Base-by-base conservation (phyloP, 2,888 invertebrate species). In the Aspidiotus rigidus region DNA sequence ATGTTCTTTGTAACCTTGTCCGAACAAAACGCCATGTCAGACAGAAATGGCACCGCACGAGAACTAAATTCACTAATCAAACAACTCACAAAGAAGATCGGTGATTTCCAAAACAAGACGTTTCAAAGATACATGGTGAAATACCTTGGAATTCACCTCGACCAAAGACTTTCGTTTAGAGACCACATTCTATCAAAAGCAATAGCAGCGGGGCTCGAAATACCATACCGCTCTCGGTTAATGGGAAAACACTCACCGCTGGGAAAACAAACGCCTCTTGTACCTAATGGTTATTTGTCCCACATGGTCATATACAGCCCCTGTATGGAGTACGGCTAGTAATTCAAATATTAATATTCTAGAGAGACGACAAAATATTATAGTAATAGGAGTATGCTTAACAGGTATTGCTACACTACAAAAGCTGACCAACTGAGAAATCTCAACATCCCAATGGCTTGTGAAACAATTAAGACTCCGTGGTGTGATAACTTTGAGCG, bases 71-170 rank as follows among this genome's bases (percentile, higher is more conserved):
- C 49, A 44, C 49, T 44, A 10, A 44, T 11, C 49, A 44, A 44
- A 11, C 49, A 11, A 44, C 11, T 44, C 11, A 44, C 49, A 8
- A 8, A 10, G 49, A 44, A 44, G 11, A 44, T 44, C 49, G 9
- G 49, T 11, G 49, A 44, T 10, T 44, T 44, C 49, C 49, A 11
- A 8, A 44, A 44, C 49, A 44, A 44, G 9, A 10, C 49, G 49
- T 8, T 44, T 11, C 49, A 44, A 11, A 44, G 49, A 10, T 44
- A 44, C 49, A 44, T 10, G 15, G 66, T 42, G 15, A 55, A 57
- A 40, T 66, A 66, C 44, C 59, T 56, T 6, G 57, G 59, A 39
- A 57, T 57, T 10, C 59, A 66, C 17, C 44, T 66, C n/a, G 66
- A 59, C 42, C 7, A 6, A 7, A 9, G 66, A 40, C 17, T 66